Evolutionary conservation across 2,113 vertebrate genomes (phyloP).

Genomic region (Melierax canorus): DNA sequence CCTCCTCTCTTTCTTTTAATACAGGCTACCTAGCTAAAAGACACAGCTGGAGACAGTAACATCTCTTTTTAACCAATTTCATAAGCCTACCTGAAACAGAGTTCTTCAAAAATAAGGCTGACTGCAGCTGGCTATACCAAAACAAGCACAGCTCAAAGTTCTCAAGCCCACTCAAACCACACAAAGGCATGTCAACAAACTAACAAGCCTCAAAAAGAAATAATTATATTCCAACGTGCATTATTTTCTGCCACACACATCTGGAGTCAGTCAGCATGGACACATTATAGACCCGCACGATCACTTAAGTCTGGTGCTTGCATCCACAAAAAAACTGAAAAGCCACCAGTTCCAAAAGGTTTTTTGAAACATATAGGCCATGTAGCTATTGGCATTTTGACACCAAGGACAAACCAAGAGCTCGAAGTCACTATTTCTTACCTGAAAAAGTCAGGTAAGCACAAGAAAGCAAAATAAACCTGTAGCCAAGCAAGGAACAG

Average conservation of each 20-base stretch:
- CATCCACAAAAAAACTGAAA: background rate
- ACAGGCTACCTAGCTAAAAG: background rate
- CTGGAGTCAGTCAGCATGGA: background rate
- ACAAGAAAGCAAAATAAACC: constrained; percentile 78
- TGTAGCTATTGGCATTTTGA: background rate
- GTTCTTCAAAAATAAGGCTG: background rate
- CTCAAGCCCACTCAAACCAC: background rate
- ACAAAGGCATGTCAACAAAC: background rate
- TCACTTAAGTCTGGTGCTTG: no score
- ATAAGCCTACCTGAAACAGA: background rate
- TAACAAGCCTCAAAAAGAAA: background rate
- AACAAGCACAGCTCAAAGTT: background rate
- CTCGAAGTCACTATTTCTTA: constrained; percentile 71
- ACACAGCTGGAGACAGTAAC: background rate
- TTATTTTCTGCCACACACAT: background rate
- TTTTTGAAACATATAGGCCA: background rate
- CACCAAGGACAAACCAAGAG: background rate
- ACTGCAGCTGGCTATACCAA: background rate
- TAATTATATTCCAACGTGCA: background rate
- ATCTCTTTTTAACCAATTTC: background rate
- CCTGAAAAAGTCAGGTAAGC: constrained; percentile 70
- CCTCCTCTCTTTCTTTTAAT: background rate
- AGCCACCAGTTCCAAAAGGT: background rate
- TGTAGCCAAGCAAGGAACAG: constrained; percentile 80
- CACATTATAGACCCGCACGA: accelerated